A percentile compares a stretch with the other conserved stretches of the same genome.
Evolutionary conservation across 2,888 invertebrate genomes (phyloP).

Genomic region (Epistrophella euchroma): DNA sequence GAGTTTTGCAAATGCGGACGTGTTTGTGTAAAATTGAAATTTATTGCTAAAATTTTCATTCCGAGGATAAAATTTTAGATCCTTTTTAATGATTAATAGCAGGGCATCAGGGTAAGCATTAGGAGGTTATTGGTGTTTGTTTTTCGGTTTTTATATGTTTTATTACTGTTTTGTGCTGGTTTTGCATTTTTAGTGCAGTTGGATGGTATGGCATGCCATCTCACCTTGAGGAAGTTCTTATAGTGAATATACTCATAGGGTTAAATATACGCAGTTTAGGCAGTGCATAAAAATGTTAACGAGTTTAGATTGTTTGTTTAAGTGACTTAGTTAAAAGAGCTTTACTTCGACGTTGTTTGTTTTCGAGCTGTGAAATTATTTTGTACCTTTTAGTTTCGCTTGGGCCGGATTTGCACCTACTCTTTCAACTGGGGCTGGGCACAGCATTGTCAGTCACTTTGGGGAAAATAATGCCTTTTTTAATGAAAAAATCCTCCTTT

Average conservation of each 20-base stretch:
- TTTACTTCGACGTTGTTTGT: no score
- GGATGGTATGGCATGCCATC: slow-evolving; percentile 27
- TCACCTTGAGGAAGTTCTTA: slow-evolving; percentile 1
- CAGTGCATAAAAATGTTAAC: background rate
- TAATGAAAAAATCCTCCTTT: no score
- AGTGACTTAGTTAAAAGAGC: background rate
- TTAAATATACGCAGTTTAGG: background rate
- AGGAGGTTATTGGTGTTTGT: slow-evolving; percentile 32
- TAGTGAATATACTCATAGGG: background rate
- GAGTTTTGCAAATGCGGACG: slow-evolving; percentile 53
- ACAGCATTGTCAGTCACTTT: no score
- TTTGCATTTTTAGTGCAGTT: slow-evolving; percentile 50
- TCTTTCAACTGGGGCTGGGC: no score
- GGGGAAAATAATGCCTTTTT: no score
- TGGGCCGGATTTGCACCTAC: no score
- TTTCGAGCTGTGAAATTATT: no score
- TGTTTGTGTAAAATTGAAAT: slow-evolving; percentile 75
- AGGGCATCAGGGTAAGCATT: slow-evolving; percentile 4
- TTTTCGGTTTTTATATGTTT: slow-evolving; percentile 1
- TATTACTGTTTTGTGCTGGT: slow-evolving; percentile 14
- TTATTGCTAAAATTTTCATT: slow-evolving; percentile 70
- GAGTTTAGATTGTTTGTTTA: background rate
- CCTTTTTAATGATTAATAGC: slow-evolving; percentile 63
- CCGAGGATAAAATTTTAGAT: slow-evolving; percentile 54
- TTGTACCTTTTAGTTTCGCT: no score